phyloP scores from a whole-genome alignment of 2,113 vertebrate species.

The Limanda limanda region DNA sequence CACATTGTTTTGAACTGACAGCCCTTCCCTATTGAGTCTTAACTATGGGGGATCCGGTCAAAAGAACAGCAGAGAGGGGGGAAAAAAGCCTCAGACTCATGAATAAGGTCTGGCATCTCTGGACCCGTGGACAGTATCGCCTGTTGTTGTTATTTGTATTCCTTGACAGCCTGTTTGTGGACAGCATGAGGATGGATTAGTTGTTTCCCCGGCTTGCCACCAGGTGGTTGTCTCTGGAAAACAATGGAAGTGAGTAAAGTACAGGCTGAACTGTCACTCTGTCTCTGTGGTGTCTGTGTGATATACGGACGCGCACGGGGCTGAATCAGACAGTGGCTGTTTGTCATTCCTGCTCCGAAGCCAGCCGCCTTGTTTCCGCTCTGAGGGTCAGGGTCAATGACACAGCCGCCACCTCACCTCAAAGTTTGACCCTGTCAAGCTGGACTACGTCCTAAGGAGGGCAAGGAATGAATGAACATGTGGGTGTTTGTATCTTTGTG shows the following conservation, averaged over 20 bases:
- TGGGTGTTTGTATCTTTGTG: neutral
- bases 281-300: conserved; percentile 19
- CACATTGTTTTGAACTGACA: conserved; percentile 78
- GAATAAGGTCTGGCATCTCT: conserved; percentile 15
- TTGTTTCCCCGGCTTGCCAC: conserved; percentile 71
- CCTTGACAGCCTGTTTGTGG: conserved; percentile 52
- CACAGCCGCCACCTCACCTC: conserved; percentile 29
- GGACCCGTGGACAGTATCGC: conserved; percentile 30
- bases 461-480: conserved; percentile 11
- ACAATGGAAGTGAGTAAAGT: conserved; percentile 62
- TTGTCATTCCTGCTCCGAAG: conserved; percentile 31
- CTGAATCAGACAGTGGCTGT: conserved; percentile 27
- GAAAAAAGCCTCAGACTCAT: conserved; percentile 30
- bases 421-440: conserved; percentile 49
- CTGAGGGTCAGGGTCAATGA: conserved; percentile 49
- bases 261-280: conserved; percentile 31
- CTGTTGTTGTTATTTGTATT: conserved; percentile 61
- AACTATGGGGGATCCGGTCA: conserved; percentile 41
- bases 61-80: conserved; percentile 41
- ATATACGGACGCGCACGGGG: conserved; percentile 8
- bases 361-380: conserved; percentile 20
- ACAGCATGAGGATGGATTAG: conserved; percentile 56
- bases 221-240: conserved; percentile 81
- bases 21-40: conserved; percentile 48
- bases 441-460: conserved; percentile 21